Conservation (phyloP, 2,113 vertebrate species). For the Lampris megalopsis region DNA sequence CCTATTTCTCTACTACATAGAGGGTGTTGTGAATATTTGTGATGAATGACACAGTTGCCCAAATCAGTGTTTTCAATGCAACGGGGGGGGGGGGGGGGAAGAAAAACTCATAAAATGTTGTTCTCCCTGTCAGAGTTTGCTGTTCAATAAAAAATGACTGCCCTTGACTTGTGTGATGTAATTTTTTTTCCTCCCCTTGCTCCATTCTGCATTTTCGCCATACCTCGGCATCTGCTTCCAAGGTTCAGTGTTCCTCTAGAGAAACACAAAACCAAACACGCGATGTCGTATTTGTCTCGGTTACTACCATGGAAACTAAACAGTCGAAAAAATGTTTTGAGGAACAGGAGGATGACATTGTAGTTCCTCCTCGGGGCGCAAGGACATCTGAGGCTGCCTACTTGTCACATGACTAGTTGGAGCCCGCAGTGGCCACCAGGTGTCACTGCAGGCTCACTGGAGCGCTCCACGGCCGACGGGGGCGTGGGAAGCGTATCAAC, state of each 20-base stretch:
- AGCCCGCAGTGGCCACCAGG: slow-evolving; percentile 58
- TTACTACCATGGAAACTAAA: slow-evolving; percentile 35
- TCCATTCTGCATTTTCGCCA: background rate
- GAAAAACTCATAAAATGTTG: slow-evolving; percentile 52
- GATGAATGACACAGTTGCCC: slow-evolving; percentile 63
- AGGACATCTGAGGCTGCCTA: background rate
- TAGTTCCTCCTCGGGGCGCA: slow-evolving; percentile 27
- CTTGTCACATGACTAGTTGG: background rate
- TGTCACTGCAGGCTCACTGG: slow-evolving; percentile 68
- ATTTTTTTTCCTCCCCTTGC: slow-evolving; percentile 15
- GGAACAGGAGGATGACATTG: slow-evolving; percentile 22
- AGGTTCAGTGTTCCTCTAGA: slow-evolving; percentile 24
- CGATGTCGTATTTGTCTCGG: background rate
- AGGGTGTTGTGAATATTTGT: slow-evolving; percentile 60
- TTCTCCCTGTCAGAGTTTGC: slow-evolving; percentile 78
- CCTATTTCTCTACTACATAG: slow-evolving; percentile 42
- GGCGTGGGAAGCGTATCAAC: slow-evolving; percentile 34
- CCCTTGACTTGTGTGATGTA: slow-evolving; percentile 41
- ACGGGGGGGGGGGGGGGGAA: slow-evolving; percentile 27
- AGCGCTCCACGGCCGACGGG: slow-evolving; percentile 3
- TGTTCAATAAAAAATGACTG: slow-evolving; percentile 83
- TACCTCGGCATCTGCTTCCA: slow-evolving; percentile 26
- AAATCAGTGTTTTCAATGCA: slow-evolving; percentile 69
- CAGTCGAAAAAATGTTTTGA: slow-evolving; percentile 30
- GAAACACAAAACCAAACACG: slow-evolving; percentile 21